Base-by-base conservation (phyloP, 2,797 vertebrate genomes). In the Gadopsis marmoratus region DNA sequence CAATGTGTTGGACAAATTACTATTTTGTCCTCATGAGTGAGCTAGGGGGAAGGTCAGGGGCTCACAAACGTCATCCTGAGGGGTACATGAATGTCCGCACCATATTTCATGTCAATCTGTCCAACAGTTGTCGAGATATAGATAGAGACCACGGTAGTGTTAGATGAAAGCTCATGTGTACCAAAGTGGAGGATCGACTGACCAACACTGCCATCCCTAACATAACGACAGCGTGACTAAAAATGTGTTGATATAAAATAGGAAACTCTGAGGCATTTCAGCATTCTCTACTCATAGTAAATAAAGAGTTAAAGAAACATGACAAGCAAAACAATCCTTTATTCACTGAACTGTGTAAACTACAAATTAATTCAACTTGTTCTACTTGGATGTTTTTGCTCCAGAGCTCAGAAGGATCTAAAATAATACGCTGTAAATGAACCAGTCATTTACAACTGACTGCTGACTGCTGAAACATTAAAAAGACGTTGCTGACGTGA, bases 301-400 rank as follows among this genome's bases (percentile, higher is more conserved):
- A 59, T 5, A 19, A 31, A 74, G 41, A 53, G 59, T 50, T 51
- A 29, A 66, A 63, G 41, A 43, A 56, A 51, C 9, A 51, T 31
- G 13, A 58, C 66, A 53, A 51, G 10, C 4, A 21, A 21, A 39
- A 43, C n/a, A 23, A 47, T 7, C 4, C 12, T 5, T 11, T 7
- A 23, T 21, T 58, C 13, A 55, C 17, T 70, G 54, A 69, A 55
- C n/a, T 51, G 41, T 54, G 63, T 50, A 35, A 78, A 56, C 37
- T 55, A 48, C n/a, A 59, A 54, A 69, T 81, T 11, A 60, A 74
- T 68, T 76, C 31, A 39, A 60, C 43, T 68, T 17, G 50, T 71
- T 76, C 53, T 37, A 31, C 61, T 78, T 71, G 65, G 26, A 53
- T 67, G 71, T 66, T 81, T 82, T 68, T 81, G 62, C 77, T 72